phyloP scores from a whole-genome alignment of 1,140 invertebrate species.

The Micrasema longulum region DNA sequence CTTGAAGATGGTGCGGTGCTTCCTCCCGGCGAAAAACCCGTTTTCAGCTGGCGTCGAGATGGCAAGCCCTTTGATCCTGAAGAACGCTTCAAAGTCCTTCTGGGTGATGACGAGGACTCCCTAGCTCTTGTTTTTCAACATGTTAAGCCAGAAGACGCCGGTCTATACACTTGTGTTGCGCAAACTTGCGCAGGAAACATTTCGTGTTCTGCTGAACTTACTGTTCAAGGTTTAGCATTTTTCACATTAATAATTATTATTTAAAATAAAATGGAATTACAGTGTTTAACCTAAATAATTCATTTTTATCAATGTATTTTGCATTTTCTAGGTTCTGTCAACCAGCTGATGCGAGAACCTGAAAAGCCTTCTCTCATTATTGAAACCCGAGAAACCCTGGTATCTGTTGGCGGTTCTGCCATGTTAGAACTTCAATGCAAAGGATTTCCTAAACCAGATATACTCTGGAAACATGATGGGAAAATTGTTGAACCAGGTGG shows the following conservation, averaged over 20 bases:
- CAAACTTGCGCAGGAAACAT: constrained; percentile 93
- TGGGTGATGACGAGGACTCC: constrained; percentile 93
- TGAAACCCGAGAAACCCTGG: constrained; percentile 80
- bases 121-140: constrained; percentile 93
- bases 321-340: constrained; percentile 74
- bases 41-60: constrained; percentile 92
- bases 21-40: constrained; percentile 81
- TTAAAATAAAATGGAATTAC: too few relatives aligned
- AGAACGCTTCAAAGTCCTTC: constrained; percentile 93
- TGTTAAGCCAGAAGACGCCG: constrained; percentile 92
- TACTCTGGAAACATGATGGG: constrained; percentile 90
- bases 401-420: constrained; percentile 88
- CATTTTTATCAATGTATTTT: too few relatives aligned
- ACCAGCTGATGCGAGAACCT: constrained; percentile 84
- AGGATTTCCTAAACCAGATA: constrained; percentile 93
- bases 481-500: constrained; percentile 84
- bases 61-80: constrained; percentile 90
- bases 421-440: constrained; percentile 94
- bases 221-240: constrained; percentile 79
- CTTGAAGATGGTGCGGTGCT: constrained; percentile 73
- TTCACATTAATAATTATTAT: too few relatives aligned
- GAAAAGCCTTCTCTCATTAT: constrained; percentile 82
- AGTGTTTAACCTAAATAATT: too few relatives aligned
- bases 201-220: constrained; percentile 92
- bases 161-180: constrained; percentile 94